A percentile compares a stretch with the other conserved stretches of the same genome.
phyloP scores from a whole-genome alignment of 1,140 invertebrate species.

The Brevipalpus yothersi region DNA sequence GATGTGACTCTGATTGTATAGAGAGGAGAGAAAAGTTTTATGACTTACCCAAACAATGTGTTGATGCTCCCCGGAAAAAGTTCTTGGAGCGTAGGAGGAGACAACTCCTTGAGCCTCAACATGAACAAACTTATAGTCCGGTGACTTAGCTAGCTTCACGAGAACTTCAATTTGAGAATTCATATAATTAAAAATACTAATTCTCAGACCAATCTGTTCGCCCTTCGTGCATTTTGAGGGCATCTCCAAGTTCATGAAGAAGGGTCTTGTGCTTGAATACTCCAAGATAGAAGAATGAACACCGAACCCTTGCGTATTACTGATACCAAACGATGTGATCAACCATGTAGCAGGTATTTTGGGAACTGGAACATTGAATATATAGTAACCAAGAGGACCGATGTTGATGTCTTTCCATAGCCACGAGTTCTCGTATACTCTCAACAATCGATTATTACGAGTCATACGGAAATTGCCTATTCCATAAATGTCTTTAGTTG shows the following conservation, averaged over 20 bases:
- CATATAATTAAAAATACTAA: conserved; percentile 85
- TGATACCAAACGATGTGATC: conserved; percentile 70
- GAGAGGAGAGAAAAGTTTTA: conserved; percentile 14
- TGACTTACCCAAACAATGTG: conserved; percentile 76
- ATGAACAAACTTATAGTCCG: conserved; percentile 75
- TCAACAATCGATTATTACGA: conserved; percentile 54
- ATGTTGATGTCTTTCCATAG: conserved; percentile 81
- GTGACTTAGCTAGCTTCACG: conserved; percentile 57
- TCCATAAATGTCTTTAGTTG: conserved; percentile 1
- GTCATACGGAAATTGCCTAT: conserved; percentile 32
- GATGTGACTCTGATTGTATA: background rate
- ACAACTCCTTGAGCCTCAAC: conserved; percentile 72
- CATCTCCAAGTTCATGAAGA: conserved; percentile 87
- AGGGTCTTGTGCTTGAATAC: conserved; percentile 59
- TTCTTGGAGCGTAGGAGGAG: conserved; percentile 40
- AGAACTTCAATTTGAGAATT: conserved; percentile 36
- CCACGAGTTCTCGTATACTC: conserved; percentile 82
- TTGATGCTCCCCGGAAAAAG: conserved; percentile 70
- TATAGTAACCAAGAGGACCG: conserved; percentile 49
- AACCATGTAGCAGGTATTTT: conserved; percentile 64
- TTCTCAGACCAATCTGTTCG: conserved; percentile 73
- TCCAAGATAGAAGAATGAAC: conserved; percentile 48
- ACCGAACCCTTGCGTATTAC: conserved; percentile 54
- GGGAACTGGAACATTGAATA: conserved; percentile 67
- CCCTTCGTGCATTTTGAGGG: conserved; percentile 53